These are phyloP conservation scores for Epinephelus cyanopodus DNA, from an alignment of 2,113 vertebrate genomes.

Conservation along the genomic window DNA sequence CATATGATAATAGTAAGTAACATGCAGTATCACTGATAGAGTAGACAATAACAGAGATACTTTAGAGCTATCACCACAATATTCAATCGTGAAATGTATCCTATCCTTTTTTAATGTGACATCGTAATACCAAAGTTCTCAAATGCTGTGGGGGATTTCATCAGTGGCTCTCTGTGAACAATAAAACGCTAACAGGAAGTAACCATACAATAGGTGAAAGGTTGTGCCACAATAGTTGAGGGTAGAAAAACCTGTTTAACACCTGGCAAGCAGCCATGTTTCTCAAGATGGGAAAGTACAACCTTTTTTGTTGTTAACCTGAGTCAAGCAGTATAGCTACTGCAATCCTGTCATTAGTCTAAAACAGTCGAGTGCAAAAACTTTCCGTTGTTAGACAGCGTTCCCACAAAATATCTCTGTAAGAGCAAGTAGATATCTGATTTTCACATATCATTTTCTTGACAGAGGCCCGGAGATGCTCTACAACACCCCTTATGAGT, in stretches of 20 bases:
- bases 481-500: conserved; percentile 47
- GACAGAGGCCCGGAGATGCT: conserved; percentile 33
- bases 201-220: fast-evolving
- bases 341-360: not conserved
- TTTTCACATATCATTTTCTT: conserved; percentile 2
- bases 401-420: not conserved
- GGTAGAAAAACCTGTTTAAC: not conserved
- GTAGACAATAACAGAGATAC: not conserved
- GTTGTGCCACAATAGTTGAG: fast-evolving
- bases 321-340: fast-evolving
- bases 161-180: not conserved
- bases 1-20: not conserved
- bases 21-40: not conserved
- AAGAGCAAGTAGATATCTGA: fast-evolving
- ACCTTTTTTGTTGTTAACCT: not conserved
- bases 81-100: not conserved
- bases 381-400: not conserved
- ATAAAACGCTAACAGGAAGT: not conserved
- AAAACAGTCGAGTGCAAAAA: too few relatives aligned
- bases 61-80: not conserved
- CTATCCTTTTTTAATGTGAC: fast-evolving
- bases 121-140: not conserved
- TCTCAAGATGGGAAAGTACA: conserved; percentile 4
- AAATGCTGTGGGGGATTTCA: not conserved
- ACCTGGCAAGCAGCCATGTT: not conserved